These are phyloP conservation scores for Clamator glandarius DNA, from an alignment of 2,797 vertebrate species.

Conservation along the genomic window DNA sequence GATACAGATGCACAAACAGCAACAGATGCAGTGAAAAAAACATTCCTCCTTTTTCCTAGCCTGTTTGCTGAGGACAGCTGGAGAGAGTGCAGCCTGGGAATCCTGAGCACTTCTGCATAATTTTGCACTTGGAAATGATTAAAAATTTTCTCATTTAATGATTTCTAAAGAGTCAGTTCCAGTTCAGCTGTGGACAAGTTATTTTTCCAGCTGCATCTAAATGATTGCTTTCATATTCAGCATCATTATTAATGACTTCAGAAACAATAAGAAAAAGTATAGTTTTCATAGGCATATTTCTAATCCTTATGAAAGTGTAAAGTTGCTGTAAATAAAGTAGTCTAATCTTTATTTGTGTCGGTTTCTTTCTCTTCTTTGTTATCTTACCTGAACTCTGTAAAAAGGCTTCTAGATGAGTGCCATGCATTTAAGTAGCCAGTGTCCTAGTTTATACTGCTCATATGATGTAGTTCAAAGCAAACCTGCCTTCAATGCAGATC, in stretches of 20 bases:
- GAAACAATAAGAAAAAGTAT: constrained; percentile 35
- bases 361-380: neutral
- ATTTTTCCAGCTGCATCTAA: constrained; percentile 60
- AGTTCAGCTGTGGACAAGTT: constrained; percentile 48
- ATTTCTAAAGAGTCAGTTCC: constrained; percentile 40
- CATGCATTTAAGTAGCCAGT: neutral
- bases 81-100: neutral
- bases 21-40: neutral
- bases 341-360: neutral
- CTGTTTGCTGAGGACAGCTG: neutral
- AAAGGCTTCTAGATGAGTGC: neutral
- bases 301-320: neutral
- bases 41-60: neutral
- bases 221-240: constrained; percentile 50
- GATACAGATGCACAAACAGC: neutral
- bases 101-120: constrained; percentile 12
- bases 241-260: constrained; percentile 49
- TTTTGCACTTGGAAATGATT: constrained; percentile 38
- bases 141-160: constrained; percentile 53
- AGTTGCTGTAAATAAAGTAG: neutral
- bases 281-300: constrained; percentile 22
- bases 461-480: neutral
- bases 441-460: neutral
- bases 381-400: neutral
- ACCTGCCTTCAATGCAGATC: neutral